These are phyloP conservation scores for Clepsis dumicolana DNA, from an alignment of 2,888 invertebrate genomes.

Conservation along the genomic window DNA sequence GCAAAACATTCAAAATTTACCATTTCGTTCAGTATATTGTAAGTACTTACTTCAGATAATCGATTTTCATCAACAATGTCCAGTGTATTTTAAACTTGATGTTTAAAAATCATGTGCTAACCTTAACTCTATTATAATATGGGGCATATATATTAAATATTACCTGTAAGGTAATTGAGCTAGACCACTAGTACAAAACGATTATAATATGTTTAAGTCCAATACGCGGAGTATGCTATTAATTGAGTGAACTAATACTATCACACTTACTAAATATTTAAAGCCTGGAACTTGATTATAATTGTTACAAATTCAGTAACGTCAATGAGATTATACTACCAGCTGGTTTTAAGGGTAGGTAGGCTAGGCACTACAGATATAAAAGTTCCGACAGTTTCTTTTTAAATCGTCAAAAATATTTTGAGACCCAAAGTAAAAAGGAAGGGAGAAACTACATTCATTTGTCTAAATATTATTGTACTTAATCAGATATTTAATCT, in stretches of 20 bases:
- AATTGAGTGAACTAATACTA: conserved; percentile 59
- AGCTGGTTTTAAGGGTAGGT: neutral
- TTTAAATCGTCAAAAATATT: neutral
- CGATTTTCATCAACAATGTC: neutral
- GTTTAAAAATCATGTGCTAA: neutral
- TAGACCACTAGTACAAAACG: conserved; percentile 42
- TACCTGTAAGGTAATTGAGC: conserved; percentile 24
- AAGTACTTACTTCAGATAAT: neutral
- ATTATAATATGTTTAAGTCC: conserved; percentile 26
- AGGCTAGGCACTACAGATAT: neutral
- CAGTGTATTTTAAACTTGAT: neutral
- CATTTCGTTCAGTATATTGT: neutral
- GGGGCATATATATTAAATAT: conserved; percentile 17
- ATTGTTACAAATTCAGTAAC: conserved; percentile 2
- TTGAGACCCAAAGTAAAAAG: neutral
- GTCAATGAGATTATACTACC: neutral
- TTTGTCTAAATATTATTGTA: conserved; percentile 6
- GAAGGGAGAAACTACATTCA: neutral
- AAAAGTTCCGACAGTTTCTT: neutral
- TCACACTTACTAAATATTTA: conserved; percentile 53
- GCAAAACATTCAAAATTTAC: neutral
- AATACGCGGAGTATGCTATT: conserved; percentile 47
- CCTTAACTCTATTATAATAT: conserved; percentile 8
- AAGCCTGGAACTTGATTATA: conserved; percentile 54
- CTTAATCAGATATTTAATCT: conserved; percentile 8